Conservation (phyloP, 2,888 invertebrate genomes). For the Agriotes lineatus region DNA sequence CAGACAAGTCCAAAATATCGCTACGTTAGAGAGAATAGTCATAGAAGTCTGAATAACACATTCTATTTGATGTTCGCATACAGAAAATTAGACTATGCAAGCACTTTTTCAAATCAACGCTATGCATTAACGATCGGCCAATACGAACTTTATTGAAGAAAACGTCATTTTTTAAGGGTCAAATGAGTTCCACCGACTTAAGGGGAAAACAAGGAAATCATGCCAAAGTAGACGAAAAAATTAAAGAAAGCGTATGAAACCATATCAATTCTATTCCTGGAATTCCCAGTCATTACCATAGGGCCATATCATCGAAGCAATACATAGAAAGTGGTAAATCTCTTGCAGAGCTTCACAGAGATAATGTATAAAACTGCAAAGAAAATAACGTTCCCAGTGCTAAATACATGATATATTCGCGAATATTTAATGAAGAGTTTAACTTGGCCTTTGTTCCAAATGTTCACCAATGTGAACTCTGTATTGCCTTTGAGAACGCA, state of each 20-base stretch:
- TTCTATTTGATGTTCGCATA: too few species aligned
- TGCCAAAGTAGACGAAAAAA: constrained; percentile 41
- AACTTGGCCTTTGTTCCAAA: constrained; percentile 46
- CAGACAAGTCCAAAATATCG: constrained; percentile 46
- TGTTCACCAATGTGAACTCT: too few species aligned
- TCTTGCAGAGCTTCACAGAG: constrained; percentile 49
- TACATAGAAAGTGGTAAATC: constrained; percentile 53
- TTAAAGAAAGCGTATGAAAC: constrained; percentile 46
- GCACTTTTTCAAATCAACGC: constrained; percentile 33
- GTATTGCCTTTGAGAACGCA: too few species aligned
- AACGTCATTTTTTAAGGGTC: constrained; percentile 23
- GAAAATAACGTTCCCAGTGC: constrained; percentile 25
- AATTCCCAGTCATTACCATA: constrained; percentile 52
- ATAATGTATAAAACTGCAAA: constrained; percentile 48
- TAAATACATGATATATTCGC: constrained; percentile 37
- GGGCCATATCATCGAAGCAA: constrained; percentile 46
- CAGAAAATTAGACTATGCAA: constrained; percentile 43
- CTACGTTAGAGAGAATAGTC: constrained; percentile 43
- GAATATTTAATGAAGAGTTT: constrained; percentile 46
- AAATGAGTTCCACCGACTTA: constrained; percentile 46
- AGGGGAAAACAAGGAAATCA: constrained; percentile 54
- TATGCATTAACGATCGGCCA: constrained; percentile 39
- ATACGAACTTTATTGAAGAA: constrained; percentile 37
- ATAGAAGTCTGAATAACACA: constrained; percentile 40
- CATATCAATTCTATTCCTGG: constrained; percentile 53